Conservation (phyloP, 2,113 vertebrate species). For the Cyprinodon variegatus region DNA sequence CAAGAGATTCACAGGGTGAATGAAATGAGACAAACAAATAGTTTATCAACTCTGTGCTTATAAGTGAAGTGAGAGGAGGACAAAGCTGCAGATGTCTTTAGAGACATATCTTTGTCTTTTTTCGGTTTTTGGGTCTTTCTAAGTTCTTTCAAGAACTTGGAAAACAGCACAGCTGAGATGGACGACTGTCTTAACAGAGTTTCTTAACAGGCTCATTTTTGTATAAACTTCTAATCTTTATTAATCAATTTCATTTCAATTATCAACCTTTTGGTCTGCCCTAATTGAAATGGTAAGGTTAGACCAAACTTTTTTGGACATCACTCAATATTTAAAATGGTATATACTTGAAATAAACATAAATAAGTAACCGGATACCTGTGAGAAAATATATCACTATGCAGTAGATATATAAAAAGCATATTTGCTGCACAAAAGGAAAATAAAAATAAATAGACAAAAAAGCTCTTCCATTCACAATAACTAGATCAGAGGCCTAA, state of each 20-base stretch:
- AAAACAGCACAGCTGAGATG: slow-evolving; percentile 51
- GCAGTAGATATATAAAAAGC: too few relatives aligned
- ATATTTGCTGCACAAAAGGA: too few relatives aligned
- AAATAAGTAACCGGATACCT: too few relatives aligned
- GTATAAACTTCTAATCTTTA: not conserved
- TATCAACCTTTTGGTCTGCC: not conserved
- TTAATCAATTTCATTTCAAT: not conserved
- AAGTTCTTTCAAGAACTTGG: slow-evolving; percentile 58
- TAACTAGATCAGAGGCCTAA: too few relatives aligned
- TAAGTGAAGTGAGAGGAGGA: slow-evolving; percentile 57
- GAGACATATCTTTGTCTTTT: slow-evolving; percentile 52
- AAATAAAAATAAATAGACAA: too few relatives aligned
- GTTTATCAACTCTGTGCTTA: slow-evolving; percentile 65
- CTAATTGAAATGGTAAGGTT: too few relatives aligned
- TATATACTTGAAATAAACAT: too few relatives aligned
- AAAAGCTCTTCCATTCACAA: too few relatives aligned
- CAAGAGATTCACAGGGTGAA: slow-evolving; percentile 50
- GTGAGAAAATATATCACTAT: too few relatives aligned
- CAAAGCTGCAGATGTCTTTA: slow-evolving; percentile 59
- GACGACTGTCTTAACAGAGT: slow-evolving; percentile 41
- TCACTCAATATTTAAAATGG: too few relatives aligned
- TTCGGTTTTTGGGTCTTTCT: slow-evolving; percentile 36
- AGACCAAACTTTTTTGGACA: too few relatives aligned
- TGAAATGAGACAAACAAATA: slow-evolving; percentile 65
- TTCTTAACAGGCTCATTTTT: too few relatives aligned